A percentile compares a stretch with the other conserved stretches of the same genome.
phyloP scores from a whole-genome alignment of 2,888 invertebrate species.

The Formica aserva region DNA sequence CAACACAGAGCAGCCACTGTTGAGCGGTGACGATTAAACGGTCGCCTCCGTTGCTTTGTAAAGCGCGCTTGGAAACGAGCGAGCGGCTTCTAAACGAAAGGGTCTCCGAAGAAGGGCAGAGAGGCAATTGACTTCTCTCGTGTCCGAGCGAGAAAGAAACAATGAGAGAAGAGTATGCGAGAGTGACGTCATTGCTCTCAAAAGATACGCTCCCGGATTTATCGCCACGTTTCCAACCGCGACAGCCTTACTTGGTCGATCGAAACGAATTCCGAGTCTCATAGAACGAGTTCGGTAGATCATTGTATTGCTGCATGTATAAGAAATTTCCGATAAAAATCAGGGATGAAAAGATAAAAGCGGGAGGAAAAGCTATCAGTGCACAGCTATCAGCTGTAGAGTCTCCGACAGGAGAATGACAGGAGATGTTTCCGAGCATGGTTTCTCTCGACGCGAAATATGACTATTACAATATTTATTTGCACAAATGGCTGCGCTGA shows the following conservation, averaged over 20 bases:
- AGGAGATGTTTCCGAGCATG: not conserved
- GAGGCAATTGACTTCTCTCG: constrained; percentile 65
- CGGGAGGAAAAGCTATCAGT: not conserved
- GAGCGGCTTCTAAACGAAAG: constrained; percentile 44
- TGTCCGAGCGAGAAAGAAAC: constrained; percentile 41
- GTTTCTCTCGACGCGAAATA: not conserved
- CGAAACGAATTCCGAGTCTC: not conserved
- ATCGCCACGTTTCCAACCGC: constrained; percentile 27
- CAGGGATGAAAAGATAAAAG: not conserved
- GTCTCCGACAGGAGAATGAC: not conserved
- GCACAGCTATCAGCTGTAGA: not conserved
- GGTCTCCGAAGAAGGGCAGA: constrained; percentile 62
- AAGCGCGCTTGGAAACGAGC: constrained; percentile 26
- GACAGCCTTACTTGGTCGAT: not conserved
- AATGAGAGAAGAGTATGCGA: constrained; percentile 30
- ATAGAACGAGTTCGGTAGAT: not conserved
- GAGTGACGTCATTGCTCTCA: constrained; percentile 57
- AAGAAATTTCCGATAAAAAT: not conserved
- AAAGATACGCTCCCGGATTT: constrained; percentile 27
- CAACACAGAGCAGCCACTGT: constrained; percentile 34
- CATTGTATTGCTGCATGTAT: not conserved
- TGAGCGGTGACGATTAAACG: constrained; percentile 37
- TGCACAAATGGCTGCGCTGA: constrained; percentile 42
- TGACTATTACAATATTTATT: constrained; percentile 46
- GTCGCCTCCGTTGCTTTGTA: constrained; percentile 14